Base-by-base conservation (phyloP, 2,888 invertebrate genomes). In the Eupeodes latifasciatus region DNA sequence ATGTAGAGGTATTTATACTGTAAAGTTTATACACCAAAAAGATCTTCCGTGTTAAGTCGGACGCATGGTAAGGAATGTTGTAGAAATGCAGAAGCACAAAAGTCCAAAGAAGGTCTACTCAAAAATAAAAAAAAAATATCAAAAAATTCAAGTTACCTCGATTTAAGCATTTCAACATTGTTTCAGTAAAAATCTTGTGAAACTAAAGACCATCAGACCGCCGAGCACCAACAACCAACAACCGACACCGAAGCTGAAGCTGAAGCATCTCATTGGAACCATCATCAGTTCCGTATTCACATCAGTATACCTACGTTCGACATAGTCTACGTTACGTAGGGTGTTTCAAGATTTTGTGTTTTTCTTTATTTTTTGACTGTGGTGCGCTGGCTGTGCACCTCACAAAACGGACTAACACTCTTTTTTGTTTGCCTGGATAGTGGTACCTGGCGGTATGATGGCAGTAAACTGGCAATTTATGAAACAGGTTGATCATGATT, bases 401-500 rank as follows among this genome's bases (percentile, higher is more conserved):
- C 36, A 61, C 80, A 44, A 80, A 76, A 78, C 82, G 82, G 64
- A 49, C 78, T n/a, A 81, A 74, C 74, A 82, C 62, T 71, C 71
- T 81, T 57, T 71, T 36, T 3, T 3, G 27, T 27, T 27, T 27
- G 27, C 27, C 11, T 62, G 40, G 80, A 75, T 49, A 7, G 40
- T 9, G 40, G 9, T 40, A 9, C 40, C 9, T 40, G 27, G 19
- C 19, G 36, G 36, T 36, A 6, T 36, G 59, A 34, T 59, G 69
- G 40, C 27, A 27, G 27, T 76, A 44, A 81, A 81, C 61, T 87
- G 83, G 84, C 84, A 80, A 67, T 80, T 87, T 87, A 72, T 74
- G 87, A 87, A 87, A 87, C 87, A 87, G 87, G 87, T 87, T 87
- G 84, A 80, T 87, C 87, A 87, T 87, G 84, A 87, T 87, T 84